Base-by-base conservation (phyloP, 1,140 invertebrate species). In the Euschistus heros region DNA sequence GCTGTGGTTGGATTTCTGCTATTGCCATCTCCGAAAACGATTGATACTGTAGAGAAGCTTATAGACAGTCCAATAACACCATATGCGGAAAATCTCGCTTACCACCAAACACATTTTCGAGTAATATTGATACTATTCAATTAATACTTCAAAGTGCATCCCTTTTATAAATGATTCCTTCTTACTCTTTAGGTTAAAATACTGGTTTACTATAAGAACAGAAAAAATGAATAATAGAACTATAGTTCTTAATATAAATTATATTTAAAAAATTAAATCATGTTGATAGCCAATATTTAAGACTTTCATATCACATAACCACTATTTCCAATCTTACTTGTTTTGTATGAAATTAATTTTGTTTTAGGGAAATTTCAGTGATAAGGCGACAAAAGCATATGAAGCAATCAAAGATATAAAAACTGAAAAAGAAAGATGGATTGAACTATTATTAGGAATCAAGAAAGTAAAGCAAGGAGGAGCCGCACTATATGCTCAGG, bases 401-500 rank as follows among this genome's bases (percentile, higher is more conserved):
- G 20, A 24, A 18, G 54, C 54, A 20, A 61, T 61, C 5, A 61
- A 61, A 61, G 59, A 30, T 0, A 15, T 6, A 44, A 61, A 26
- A 44, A 26, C 47, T 13, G 64, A 60, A n/a, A 22, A 65, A 27
- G 64, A 65, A 30, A 57, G 52, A 24, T 59, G 24, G 20, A 59
- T 59, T 18, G 33, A 59, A 0, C 13, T 57, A 17, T 33, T 1
- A 0, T 5, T 10, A 14, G 64, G 52, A 18, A 24, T 60, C 13
- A n/a, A 60, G 22, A 65, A 57, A 18, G 22, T 65, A 15, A 17
- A 46, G 22, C 30, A 57, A 46, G 52, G 33, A 60, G 24, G 54
- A 60, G 26, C 57, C 18, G 64, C 64, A 8, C 33, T 65, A 4
- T 65, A 65, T 27, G 44, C 30, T n/a, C 55, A 57, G 20, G 55